phyloP scores from a whole-genome alignment of 2,888 invertebrate genomes.

The Agrenia bidenticulata region DNA sequence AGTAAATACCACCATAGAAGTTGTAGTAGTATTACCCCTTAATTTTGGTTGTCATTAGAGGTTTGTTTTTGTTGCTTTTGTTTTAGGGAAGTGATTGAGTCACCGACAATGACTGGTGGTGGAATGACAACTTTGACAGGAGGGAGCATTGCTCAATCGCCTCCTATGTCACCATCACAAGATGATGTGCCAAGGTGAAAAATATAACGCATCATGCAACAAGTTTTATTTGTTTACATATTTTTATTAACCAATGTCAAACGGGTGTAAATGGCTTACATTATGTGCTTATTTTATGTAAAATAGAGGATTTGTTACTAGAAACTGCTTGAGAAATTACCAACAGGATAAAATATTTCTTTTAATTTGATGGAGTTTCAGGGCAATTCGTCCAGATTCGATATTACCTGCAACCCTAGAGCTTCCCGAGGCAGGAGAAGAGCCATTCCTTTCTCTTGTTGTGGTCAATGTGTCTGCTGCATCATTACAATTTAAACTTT shows the following conservation, averaged over 20 bases:
- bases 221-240: constrained; percentile 11
- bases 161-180: constrained; percentile 48
- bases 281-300: constrained; percentile 9
- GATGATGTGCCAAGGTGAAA: constrained; percentile 39
- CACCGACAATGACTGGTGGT: constrained; percentile 37
- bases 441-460: constrained; percentile 83
- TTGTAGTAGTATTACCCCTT: too few relatives aligned
- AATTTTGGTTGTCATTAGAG: constrained; percentile 18
- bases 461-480: constrained; percentile 85
- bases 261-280: neutral
- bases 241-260: neutral
- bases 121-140: constrained; percentile 28
- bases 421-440: constrained; percentile 92
- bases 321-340: too few relatives aligned
- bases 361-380: constrained; percentile 16
- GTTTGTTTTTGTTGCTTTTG: constrained; percentile 6
- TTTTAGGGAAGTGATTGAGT: constrained; percentile 30
- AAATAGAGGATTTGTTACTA: too few relatives aligned
- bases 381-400: constrained; percentile 48
- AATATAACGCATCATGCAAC: neutral
- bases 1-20: too few relatives aligned
- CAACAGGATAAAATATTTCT: too few relatives aligned
- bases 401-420: constrained; percentile 86
- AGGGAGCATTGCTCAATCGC: constrained; percentile 45
- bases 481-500: constrained; percentile 82